Conservation (phyloP, 2,888 invertebrate genomes). For the Nomada fucata region DNA sequence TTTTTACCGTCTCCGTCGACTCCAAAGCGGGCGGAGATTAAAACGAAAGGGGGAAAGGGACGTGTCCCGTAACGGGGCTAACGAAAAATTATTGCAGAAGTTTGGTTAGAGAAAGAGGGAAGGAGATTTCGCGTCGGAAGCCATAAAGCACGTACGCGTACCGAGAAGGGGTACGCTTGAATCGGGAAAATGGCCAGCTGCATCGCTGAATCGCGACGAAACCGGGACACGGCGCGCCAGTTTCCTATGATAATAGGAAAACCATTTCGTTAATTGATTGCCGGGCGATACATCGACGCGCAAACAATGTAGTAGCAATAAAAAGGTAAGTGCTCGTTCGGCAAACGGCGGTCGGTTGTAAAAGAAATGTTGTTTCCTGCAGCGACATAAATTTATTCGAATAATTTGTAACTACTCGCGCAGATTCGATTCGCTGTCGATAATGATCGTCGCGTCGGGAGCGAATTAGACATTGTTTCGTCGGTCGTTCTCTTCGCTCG, state of each 20-base stretch:
- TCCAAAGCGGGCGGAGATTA: conserved; percentile 11
- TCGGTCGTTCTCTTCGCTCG: not conserved
- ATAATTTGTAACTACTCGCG: conserved; percentile 34
- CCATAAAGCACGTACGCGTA: conserved; percentile 9
- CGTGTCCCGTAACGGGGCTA: conserved; percentile 20
- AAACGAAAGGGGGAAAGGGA: conserved; percentile 14
- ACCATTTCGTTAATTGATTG: conserved; percentile 9
- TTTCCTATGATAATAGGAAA: not conserved
- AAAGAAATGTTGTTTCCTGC: conserved; percentile 7
- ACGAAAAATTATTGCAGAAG: conserved; percentile 45
- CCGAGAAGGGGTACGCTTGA: not conserved
- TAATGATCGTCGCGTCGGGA: conserved; percentile 9
- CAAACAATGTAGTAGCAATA: conserved; percentile 3
- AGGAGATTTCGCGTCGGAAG: not conserved
- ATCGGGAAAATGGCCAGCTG: not conserved
- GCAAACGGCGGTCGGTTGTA: conserved; percentile 7
- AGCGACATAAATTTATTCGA: conserved; percentile 15
- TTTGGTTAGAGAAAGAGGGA: not conserved
- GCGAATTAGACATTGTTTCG: not conserved
- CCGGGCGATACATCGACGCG: conserved; percentile 21
- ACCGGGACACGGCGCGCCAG: too few species aligned
- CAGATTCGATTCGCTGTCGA: not conserved
- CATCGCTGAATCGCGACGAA: not conserved
- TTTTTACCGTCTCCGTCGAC: not conserved
- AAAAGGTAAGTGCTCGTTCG: not conserved